These are phyloP conservation scores for Schrankia costaestrigalis DNA, from an alignment of 2,888 invertebrate genomes.

Conservation along the genomic window DNA sequence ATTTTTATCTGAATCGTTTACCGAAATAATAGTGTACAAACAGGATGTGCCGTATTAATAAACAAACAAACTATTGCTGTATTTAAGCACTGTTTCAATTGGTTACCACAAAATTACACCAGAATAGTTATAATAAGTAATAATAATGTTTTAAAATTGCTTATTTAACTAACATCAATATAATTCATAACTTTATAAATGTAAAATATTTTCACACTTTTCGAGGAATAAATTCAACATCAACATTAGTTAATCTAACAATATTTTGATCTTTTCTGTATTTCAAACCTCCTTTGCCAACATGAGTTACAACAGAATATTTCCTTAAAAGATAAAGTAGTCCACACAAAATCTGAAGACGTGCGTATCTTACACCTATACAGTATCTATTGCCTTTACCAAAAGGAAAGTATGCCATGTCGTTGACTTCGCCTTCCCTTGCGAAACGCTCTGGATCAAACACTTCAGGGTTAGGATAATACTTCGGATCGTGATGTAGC, in stretches of 20 bases:
- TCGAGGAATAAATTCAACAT: slow-evolving; percentile 38
- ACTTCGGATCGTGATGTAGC: slow-evolving; percentile 60
- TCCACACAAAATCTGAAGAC: slow-evolving; percentile 45
- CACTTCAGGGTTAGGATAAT: slow-evolving; percentile 59
- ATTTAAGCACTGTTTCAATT: too few species aligned
- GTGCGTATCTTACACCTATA: slow-evolving; percentile 56
- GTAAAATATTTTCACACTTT: slow-evolving; percentile 3
- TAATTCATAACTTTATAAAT: too few species aligned
- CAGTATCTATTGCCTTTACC: slow-evolving; percentile 67
- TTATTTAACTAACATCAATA: too few species aligned
- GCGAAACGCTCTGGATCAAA: slow-evolving; percentile 66
- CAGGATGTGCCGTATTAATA: too few species aligned
- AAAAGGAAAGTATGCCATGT: slow-evolving; percentile 59
- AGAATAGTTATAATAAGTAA: too few species aligned
- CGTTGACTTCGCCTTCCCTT: slow-evolving; percentile 33
- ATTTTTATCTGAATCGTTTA: too few species aligned
- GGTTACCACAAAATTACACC: too few species aligned
- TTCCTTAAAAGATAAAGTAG: slow-evolving; percentile 26
- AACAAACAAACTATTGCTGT: too few species aligned
- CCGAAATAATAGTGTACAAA: too few species aligned
- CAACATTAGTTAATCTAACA: slow-evolving; percentile 37
- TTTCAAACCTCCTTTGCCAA: not conserved
- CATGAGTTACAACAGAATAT: not conserved
- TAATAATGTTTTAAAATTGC: too few species aligned
- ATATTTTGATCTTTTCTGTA: slow-evolving; percentile 22